phyloP scores from a whole-genome alignment of 23 tunicate genomes.

The Clavelina lepadiformis region DNA sequence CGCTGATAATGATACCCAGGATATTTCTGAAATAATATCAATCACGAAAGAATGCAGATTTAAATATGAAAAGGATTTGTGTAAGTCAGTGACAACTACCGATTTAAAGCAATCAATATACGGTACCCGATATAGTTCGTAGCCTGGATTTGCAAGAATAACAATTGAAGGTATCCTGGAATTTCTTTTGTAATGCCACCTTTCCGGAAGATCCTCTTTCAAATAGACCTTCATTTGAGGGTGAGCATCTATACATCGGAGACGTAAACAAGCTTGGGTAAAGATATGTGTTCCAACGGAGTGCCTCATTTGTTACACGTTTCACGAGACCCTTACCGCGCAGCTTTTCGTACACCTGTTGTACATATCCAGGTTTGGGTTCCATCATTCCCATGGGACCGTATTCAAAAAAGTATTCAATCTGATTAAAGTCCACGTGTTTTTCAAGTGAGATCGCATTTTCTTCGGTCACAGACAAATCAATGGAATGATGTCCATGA shows the following conservation, averaged over 20 bases:
- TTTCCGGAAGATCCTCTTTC: conserved; percentile 61
- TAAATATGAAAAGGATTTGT: too few relatives aligned
- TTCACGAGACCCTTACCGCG: conserved; percentile 3
- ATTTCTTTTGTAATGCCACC: conserved; percentile 45
- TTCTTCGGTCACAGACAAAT: conserved; percentile 15
- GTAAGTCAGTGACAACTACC: too few relatives aligned
- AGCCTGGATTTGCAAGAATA: conserved; percentile 39
- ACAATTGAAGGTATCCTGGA: conserved; percentile 47
- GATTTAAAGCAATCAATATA: too few relatives aligned
- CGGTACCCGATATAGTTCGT: conserved; percentile 17
- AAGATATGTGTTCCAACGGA: neutral
- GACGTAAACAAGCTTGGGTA: neutral
- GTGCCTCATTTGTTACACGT: neutral
- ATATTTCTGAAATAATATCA: neutral
- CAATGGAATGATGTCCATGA: conserved; percentile 25
- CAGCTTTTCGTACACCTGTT: conserved; percentile 17
- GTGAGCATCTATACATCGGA: neutral
- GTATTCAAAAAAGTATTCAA: conserved; percentile 22
- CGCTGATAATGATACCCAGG: neutral
- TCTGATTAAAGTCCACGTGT: conserved; percentile 10
- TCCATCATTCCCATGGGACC: conserved; percentile 39
- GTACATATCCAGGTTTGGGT: conserved; percentile 15
- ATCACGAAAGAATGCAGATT: too few relatives aligned
- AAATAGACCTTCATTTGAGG: conserved; percentile 27
- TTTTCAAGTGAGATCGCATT: conserved; percentile 30